A percentile compares a stretch with the other conserved stretches of the same genome.
phyloP scores from a whole-genome alignment of 1,140 invertebrate species.

The Triops longicaudatus region DNA sequence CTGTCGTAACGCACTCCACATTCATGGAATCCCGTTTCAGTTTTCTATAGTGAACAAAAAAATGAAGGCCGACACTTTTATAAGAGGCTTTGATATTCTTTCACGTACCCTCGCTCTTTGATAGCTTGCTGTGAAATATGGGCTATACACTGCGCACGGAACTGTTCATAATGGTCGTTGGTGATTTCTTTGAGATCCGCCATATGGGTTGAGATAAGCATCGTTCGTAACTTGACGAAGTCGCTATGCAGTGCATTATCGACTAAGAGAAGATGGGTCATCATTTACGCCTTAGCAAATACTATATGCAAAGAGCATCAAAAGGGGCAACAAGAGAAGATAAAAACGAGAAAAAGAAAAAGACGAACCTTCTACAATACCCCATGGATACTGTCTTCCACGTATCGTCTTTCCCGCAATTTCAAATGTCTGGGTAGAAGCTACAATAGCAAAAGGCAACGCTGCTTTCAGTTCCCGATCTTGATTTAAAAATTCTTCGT shows the following conservation, averaged over 20 bases:
- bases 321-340: neutral
- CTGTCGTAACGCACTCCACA: slow-evolving; percentile 31
- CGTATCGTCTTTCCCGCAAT: slow-evolving; percentile 70
- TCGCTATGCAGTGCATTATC: slow-evolving; percentile 96
- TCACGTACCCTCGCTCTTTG: slow-evolving; percentile 61
- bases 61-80: neutral
- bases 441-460: slow-evolving; percentile 93
- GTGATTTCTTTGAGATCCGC: slow-evolving; percentile 91
- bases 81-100: neutral
- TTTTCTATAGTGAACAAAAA: slow-evolving; percentile 16
- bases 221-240: slow-evolving; percentile 90
- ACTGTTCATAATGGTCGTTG: slow-evolving; percentile 93
- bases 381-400: slow-evolving; percentile 94
- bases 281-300: neutral
- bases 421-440: slow-evolving; percentile 88
- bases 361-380: slow-evolving; percentile 67
- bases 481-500: slow-evolving; percentile 85
- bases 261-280: slow-evolving; percentile 43
- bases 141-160: slow-evolving; percentile 78
- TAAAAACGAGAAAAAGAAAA: neutral
- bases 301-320: no score
- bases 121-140: slow-evolving; percentile 79
- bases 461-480: slow-evolving; percentile 82
- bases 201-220: slow-evolving; percentile 93
- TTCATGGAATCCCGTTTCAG: slow-evolving; percentile 27